Percentiles rank a stretch among this genome's conserved stretches.
phyloP scores from a whole-genome alignment of 2,113 vertebrate genomes.

The Astatotilapia flaviijosephi region DNA sequence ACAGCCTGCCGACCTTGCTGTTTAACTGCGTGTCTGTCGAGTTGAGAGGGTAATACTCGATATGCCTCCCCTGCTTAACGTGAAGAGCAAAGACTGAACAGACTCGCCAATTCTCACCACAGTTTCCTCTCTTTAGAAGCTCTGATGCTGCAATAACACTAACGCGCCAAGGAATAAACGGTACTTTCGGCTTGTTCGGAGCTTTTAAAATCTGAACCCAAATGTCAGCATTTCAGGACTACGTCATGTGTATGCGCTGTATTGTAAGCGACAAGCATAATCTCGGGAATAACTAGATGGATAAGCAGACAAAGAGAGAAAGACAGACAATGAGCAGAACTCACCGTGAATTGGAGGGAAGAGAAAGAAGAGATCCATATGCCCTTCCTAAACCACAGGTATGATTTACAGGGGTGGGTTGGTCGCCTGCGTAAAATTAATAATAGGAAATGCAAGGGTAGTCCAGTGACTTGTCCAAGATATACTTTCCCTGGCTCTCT shows the following conservation, averaged over 20 bases:
- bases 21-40: background rate
- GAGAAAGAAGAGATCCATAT: constrained; percentile 1
- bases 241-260: background rate
- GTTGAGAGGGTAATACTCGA: background rate
- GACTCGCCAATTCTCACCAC: constrained; percentile 33
- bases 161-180: background rate
- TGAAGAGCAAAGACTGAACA: constrained; percentile 20
- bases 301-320: background rate
- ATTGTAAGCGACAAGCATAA: constrained; percentile 11
- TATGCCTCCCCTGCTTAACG: constrained; percentile 9
- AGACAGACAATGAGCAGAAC: constrained; percentile 28
- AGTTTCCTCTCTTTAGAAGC: constrained; percentile 49
- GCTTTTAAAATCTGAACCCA: background rate
- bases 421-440: constrained; percentile 67
- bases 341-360: background rate
- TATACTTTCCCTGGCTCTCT: constrained; percentile 64
- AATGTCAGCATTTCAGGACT: background rate
- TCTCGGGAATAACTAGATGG: background rate
- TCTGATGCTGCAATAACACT: constrained; percentile 43
- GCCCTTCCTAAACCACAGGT: constrained; percentile 63
- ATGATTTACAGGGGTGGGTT: constrained; percentile 65
- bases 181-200: background rate
- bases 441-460: constrained; percentile 70
- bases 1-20: background rate
- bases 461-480: constrained; percentile 66